Conservation (phyloP, 2,797 vertebrate species). For the Gymnothorax reevesii region DNA sequence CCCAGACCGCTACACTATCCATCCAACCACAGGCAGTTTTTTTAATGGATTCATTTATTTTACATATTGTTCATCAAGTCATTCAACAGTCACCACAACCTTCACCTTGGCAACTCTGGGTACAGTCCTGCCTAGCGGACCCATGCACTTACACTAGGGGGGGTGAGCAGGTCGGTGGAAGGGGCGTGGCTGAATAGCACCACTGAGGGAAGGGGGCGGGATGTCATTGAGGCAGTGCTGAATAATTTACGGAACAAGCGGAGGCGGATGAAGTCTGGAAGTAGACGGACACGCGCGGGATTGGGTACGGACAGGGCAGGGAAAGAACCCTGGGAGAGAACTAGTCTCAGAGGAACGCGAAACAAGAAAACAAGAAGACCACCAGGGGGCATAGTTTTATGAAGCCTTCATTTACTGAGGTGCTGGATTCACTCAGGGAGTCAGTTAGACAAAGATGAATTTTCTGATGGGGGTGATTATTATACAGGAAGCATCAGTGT, state of each 20-base stretch:
- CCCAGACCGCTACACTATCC: neutral
- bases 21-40: constrained; percentile 8
- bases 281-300: neutral
- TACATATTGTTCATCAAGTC: neutral
- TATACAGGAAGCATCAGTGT: neutral
- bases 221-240: constrained; percentile 27
- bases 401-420: constrained; percentile 25
- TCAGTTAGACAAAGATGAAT: neutral
- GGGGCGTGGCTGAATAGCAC: neutral
- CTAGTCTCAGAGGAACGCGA: constrained; percentile 39
- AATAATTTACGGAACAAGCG: constrained; percentile 32
- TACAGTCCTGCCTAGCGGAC: neutral
- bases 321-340: neutral
- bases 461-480: neutral
- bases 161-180: neutral
- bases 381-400: constrained; percentile 44
- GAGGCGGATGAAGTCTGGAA: neutral
- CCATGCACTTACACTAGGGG: constrained; percentile 7
- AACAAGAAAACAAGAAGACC: constrained; percentile 36
- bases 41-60: neutral
- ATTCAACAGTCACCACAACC: constrained; percentile 23
- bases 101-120: constrained; percentile 30
- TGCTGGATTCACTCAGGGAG: neutral
- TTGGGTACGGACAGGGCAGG: neutral
- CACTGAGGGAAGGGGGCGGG: constrained; percentile 14